Percentiles rank a stretch among this genome's conserved stretches.
phyloP scores from a whole-genome alignment of 2,113 vertebrate species.

The Bujurquina vittata region DNA sequence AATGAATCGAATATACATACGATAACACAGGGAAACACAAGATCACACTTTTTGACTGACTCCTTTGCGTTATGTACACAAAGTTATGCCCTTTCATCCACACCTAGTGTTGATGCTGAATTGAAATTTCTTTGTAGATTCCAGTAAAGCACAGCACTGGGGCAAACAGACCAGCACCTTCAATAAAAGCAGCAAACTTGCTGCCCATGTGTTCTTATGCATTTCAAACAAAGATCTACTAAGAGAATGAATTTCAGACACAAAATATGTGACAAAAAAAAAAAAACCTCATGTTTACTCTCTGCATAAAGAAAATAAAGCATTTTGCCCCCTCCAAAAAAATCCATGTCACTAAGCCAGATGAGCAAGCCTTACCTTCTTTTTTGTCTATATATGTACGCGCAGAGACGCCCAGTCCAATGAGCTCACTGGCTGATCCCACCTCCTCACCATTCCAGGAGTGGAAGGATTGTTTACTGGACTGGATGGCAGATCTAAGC shows the following conservation, averaged over 20 bases:
- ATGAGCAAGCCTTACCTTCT: slow-evolving; percentile 74
- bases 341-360: background rate
- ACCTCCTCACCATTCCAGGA: slow-evolving; percentile 81
- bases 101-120: background rate
- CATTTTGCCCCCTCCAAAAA: background rate
- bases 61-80: no score
- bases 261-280: background rate
- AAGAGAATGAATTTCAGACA: no score
- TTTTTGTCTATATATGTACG: slow-evolving; percentile 84
- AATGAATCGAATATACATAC: background rate
- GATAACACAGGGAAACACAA: no score
- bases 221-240: no score
- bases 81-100: no score
- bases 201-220: no score
- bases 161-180: background rate
- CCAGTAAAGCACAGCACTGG: background rate
- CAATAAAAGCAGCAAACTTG: background rate
- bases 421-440: slow-evolving; percentile 86
- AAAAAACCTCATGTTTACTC: background rate
- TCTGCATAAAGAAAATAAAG: background rate
- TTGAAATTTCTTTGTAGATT: background rate
- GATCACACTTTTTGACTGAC: no score
- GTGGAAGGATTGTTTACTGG: slow-evolving; percentile 74
- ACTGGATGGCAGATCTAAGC: slow-evolving; percentile 66
- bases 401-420: slow-evolving; percentile 88